Percentiles rank a stretch among this genome's conserved stretches.
phyloP scores from a whole-genome alignment of 1,140 invertebrate species.

The Temnothorax curvispinosus region DNA sequence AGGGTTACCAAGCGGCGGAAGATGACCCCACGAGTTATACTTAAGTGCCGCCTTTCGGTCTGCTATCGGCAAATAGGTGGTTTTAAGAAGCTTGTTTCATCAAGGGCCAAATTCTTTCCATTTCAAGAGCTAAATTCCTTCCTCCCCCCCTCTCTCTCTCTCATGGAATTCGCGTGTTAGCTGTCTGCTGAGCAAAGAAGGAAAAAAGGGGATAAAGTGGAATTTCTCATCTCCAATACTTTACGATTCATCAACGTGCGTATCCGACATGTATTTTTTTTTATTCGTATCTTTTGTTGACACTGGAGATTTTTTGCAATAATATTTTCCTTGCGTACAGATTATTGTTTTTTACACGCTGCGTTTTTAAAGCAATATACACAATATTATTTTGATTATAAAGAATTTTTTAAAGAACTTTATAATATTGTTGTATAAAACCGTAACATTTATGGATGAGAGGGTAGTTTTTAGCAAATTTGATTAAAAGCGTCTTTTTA shows the following conservation, averaged over 20 bases:
- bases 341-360: neutral
- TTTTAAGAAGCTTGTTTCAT: constrained; percentile 67
- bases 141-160: constrained; percentile 3
- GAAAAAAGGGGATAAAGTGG: neutral
- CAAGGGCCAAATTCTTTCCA: constrained; percentile 55
- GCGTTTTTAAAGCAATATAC: neutral
- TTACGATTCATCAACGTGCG: constrained; percentile 3
- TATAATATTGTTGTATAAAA: neutral
- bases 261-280: neutral
- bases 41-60: constrained; percentile 56
- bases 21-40: constrained; percentile 45
- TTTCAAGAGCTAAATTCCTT: neutral
- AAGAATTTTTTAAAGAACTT: neutral
- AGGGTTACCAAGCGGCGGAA: constrained; percentile 9
- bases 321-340: neutral
- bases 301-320: neutral
- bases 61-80: constrained; percentile 68
- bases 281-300: neutral
- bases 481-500: neutral
- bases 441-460: neutral
- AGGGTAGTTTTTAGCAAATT: neutral
- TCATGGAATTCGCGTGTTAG: constrained; percentile 60
- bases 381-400: neutral
- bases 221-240: constrained; percentile 65
- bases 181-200: neutral